Percentiles rank a stretch among this genome's conserved stretches.
phyloP scores from a whole-genome alignment of 1,140 invertebrate genomes.

The Leucophenga varia region DNA sequence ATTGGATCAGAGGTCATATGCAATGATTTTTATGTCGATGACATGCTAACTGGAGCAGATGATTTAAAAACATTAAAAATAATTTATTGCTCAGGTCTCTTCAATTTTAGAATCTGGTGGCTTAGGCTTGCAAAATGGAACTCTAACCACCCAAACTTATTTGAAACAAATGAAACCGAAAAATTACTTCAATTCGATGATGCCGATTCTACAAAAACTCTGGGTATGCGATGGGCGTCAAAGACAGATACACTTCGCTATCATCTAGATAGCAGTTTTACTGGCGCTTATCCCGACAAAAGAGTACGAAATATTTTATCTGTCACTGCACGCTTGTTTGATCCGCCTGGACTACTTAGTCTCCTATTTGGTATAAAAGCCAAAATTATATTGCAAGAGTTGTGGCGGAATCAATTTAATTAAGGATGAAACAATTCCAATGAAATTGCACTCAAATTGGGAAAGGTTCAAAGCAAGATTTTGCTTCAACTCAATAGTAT shows the following conservation, averaged over 20 bases:
- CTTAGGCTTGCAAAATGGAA: conserved; percentile 33
- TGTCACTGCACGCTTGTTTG: conserved; percentile 27
- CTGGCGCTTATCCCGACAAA: conserved; percentile 27
- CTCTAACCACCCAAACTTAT: conserved; percentile 22
- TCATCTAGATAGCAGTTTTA: conserved; percentile 9
- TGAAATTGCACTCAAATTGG: conserved; percentile 21
- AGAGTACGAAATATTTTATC: conserved; percentile 35
- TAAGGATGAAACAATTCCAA: conserved; percentile 39
- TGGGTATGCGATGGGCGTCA: conserved; percentile 33
- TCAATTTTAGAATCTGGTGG: conserved; percentile 19
- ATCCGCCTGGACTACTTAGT: conserved; percentile 45
- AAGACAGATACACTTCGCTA: conserved; percentile 27
- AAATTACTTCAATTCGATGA: conserved; percentile 20
- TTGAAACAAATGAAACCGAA: conserved; percentile 13
- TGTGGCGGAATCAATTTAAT: conserved; percentile 37
- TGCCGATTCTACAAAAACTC: conserved; percentile 28
- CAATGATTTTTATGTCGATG: no score
- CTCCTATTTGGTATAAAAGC: conserved; percentile 39
- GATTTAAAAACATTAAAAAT: conserved; percentile 22
- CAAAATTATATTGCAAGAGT: conserved; percentile 53
- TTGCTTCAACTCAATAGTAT: background rate
- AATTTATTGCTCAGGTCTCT: conserved; percentile 19
- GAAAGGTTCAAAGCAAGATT: background rate
- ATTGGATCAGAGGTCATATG: conserved; percentile 27
- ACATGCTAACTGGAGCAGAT: conserved; percentile 59